These are phyloP conservation scores for Piprites chloris DNA, from an alignment of 2,113 vertebrate species.

Conservation along the genomic window DNA sequence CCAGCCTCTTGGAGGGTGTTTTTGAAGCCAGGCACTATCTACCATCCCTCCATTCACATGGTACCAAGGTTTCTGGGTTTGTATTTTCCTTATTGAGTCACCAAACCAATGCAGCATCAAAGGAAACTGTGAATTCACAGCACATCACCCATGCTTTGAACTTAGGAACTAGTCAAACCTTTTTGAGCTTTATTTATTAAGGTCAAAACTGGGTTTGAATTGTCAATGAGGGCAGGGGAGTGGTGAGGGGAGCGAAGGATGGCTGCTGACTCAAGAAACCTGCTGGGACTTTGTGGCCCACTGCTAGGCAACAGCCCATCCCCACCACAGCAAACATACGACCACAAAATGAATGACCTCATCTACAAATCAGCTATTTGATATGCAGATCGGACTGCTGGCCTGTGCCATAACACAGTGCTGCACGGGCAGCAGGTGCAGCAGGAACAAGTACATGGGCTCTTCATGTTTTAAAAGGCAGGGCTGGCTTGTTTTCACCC, in stretches of 20 bases:
- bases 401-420: constrained; percentile 59
- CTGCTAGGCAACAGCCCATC: constrained; percentile 76
- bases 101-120: constrained; percentile 18
- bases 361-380: constrained; percentile 80
- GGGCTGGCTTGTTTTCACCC: background rate
- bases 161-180: background rate
- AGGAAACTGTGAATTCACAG: constrained; percentile 6
- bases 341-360: constrained; percentile 76
- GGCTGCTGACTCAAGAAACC: constrained; percentile 74
- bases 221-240: constrained; percentile 23
- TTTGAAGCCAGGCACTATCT: background rate
- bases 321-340: constrained; percentile 68
- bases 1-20: background rate
- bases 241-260: constrained; percentile 19
- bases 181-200: constrained; percentile 53
- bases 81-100: background rate
- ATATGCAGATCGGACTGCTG: constrained; percentile 76
- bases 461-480: constrained; percentile 53
- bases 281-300: constrained; percentile 71
- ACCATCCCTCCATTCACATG: background rate
- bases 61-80: background rate
- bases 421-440: constrained; percentile 77
- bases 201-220: constrained; percentile 56
- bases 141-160: constrained; percentile 22
- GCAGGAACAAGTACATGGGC: constrained; percentile 47